Conservation (phyloP, 1,140 invertebrate genomes). For the Acromyrmex heyeri region DNA sequence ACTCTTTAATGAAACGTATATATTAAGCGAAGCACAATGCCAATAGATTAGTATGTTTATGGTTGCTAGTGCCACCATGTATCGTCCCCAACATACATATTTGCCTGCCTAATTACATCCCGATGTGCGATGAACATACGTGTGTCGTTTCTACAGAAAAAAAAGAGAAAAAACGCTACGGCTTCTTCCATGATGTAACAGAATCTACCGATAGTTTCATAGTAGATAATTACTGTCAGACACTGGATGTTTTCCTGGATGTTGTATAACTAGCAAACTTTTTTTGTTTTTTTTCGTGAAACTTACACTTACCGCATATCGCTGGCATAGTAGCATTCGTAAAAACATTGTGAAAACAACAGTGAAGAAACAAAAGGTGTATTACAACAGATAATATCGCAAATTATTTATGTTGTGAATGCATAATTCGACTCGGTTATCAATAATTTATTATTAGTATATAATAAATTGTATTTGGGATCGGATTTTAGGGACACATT, state of each 20-base stretch:
- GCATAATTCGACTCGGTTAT: neutral
- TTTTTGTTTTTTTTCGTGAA: conserved; percentile 10
- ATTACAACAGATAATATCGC: neutral
- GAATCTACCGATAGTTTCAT: conserved; percentile 41
- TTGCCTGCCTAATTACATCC: conserved; percentile 75
- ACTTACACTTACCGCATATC: conserved; percentile 6
- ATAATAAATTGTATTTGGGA: conserved; percentile 15
- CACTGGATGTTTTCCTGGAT: conserved; percentile 12
- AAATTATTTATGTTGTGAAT: conserved; percentile 12
- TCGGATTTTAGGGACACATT: conserved; percentile 23
- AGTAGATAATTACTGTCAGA: conserved; percentile 17
- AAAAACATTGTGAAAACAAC: neutral
- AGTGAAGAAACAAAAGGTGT: neutral
- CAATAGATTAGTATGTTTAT: conserved; percentile 73
- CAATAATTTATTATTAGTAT: conserved; percentile 16
- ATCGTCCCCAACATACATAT: conserved; percentile 80
- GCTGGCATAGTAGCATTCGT: neutral
- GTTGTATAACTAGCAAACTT: conserved; percentile 18
- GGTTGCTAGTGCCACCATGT: conserved; percentile 75
- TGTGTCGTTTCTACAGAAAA: conserved; percentile 31
- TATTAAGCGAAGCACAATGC: conserved; percentile 73
- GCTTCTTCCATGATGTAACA: conserved; percentile 53
- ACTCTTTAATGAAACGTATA: conserved; percentile 59
- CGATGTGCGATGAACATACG: conserved; percentile 24
- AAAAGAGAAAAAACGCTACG: neutral